Conservation (phyloP, 2,888 invertebrate genomes). For the Trissolcus japonicus region DNA sequence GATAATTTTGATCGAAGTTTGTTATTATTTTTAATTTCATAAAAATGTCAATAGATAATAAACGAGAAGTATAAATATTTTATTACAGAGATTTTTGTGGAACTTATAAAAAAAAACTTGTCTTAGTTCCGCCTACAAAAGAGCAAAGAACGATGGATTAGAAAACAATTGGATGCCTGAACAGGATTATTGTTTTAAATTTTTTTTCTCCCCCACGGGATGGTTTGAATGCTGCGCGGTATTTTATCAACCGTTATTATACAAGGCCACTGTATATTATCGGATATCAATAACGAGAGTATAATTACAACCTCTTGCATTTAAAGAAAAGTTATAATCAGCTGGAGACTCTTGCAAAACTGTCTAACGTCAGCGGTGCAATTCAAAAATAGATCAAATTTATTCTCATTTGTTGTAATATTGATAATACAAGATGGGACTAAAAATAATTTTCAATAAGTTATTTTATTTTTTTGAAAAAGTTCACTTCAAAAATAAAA, state of each 20-base stretch:
- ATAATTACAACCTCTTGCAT: slow-evolving; percentile 49
- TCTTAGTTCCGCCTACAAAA: slow-evolving; percentile 5
- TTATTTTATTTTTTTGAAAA: too few relatives aligned
- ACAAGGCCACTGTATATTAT: slow-evolving; percentile 52
- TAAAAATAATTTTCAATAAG: too few relatives aligned
- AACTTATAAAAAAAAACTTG: not conserved
- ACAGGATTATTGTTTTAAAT: slow-evolving; percentile 7
- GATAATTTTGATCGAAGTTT: too few relatives aligned
- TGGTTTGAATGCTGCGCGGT: slow-evolving; percentile 39
- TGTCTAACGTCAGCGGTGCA: too few relatives aligned
- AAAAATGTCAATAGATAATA: too few relatives aligned
- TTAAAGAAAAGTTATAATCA: slow-evolving; percentile 26
- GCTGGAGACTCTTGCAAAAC: not conserved
- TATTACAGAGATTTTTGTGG: not conserved
- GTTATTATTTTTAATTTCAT: too few relatives aligned
- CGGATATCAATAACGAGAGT: slow-evolving; percentile 52
- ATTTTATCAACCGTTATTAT: slow-evolving; percentile 53
- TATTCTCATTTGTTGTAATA: too few relatives aligned
- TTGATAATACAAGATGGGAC: too few relatives aligned
- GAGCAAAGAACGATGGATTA: slow-evolving; percentile 1
- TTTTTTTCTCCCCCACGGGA: slow-evolving; percentile 21
- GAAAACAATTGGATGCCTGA: slow-evolving; percentile 10
- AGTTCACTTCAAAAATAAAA: too few relatives aligned
- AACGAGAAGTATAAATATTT: too few relatives aligned
- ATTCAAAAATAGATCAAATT: too few relatives aligned